These are phyloP conservation scores for Brachypteracias leptosomus DNA, from an alignment of 2,113 vertebrate species.

Conservation along the genomic window DNA sequence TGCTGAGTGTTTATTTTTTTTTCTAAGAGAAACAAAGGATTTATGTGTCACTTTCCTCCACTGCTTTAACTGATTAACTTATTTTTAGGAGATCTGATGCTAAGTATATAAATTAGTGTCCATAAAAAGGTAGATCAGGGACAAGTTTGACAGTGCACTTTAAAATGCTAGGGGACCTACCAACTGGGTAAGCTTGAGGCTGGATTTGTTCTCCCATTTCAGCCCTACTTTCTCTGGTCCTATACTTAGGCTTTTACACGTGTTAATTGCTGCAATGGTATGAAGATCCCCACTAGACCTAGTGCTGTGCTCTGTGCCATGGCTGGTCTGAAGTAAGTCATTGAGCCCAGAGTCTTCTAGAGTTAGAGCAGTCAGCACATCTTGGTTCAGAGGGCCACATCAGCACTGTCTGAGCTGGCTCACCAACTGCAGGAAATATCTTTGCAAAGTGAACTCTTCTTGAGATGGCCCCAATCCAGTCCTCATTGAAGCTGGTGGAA, in stretches of 20 bases:
- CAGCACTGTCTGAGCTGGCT: slow-evolving; percentile 39
- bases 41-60: not conserved
- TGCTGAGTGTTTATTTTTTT: not conserved
- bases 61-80: not conserved
- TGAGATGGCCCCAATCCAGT: not conserved
- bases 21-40: not conserved
- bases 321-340: not conserved
- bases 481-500: not conserved
- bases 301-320: not conserved
- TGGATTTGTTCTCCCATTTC: not conserved
- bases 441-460: slow-evolving; percentile 14
- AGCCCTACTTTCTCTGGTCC: not conserved
- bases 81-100: not conserved
- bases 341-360: not conserved
- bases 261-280: not conserved
- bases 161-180: not conserved
- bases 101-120: not conserved
- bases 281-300: not conserved
- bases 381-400: slow-evolving; percentile 18
- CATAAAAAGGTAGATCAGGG: not conserved
- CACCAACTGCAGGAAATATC: slow-evolving; percentile 24
- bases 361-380: not conserved
- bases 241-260: accelerated
- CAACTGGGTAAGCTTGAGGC: not conserved
- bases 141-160: not conserved